These are phyloP conservation scores for Tricholaema leucomelas DNA, from an alignment of 2,113 vertebrate genomes.

Conservation along the genomic window DNA sequence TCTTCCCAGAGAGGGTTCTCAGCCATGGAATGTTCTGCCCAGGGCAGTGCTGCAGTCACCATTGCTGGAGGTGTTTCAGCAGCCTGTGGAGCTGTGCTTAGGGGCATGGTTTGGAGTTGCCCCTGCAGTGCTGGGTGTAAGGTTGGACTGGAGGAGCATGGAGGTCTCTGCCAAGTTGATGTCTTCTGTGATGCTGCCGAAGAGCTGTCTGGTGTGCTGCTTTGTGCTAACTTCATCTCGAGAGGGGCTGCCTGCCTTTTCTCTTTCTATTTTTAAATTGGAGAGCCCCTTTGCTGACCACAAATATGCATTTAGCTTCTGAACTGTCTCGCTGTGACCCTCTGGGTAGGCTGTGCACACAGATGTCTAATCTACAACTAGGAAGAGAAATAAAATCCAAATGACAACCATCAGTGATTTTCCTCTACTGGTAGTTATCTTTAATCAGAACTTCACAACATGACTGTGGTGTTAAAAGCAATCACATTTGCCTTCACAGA, in stretches of 20 bases:
- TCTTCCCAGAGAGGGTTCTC: too few relatives aligned
- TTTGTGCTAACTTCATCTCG: neutral
- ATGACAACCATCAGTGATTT: neutral
- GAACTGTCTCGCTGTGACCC: neutral
- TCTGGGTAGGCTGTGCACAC: neutral
- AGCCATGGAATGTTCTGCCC: too few relatives aligned
- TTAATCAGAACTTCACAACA: conserved; percentile 16
- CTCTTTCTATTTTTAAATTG: neutral
- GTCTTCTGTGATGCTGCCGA: neutral
- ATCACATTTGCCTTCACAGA: neutral
- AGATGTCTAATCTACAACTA: neutral
- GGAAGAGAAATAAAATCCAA: neutral
- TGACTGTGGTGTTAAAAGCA: conserved; percentile 20
- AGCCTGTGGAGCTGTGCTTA: too few relatives aligned
- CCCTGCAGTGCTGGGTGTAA: too few relatives aligned
- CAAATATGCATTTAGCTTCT: neutral
- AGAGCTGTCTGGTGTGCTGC: neutral
- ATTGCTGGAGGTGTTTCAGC: too few relatives aligned
- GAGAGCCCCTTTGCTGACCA: neutral
- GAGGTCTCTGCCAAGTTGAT: too few relatives aligned
- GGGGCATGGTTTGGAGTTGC: too few relatives aligned
- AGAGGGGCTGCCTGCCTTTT: neutral
- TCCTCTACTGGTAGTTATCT: neutral
- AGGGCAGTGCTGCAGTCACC: too few relatives aligned
- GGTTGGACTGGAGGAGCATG: too few relatives aligned